phyloP scores from a whole-genome alignment of 2,797 vertebrate species.

The Hyperoplus lanceolatus region DNA sequence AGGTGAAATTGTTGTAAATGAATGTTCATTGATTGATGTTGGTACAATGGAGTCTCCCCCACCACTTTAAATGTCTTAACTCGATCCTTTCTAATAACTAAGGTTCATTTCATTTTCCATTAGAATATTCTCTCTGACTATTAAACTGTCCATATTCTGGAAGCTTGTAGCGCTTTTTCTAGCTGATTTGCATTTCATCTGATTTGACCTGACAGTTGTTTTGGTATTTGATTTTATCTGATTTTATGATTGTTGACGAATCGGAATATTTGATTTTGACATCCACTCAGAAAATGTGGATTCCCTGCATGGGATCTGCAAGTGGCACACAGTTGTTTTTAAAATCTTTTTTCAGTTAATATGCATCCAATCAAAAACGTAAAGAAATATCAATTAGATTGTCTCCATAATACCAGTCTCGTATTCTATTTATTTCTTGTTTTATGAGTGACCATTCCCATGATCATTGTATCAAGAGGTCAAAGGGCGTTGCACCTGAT shows the following conservation, averaged over 20 bases:
- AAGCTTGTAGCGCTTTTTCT: neutral
- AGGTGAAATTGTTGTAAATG: neutral
- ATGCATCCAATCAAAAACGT: neutral
- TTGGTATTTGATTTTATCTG: too few relatives aligned
- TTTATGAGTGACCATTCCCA: neutral
- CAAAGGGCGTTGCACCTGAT: slow-evolving; percentile 14
- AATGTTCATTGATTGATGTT: slow-evolving; percentile 11
- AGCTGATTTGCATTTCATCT: slow-evolving; percentile 15
- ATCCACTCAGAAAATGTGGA: neutral
- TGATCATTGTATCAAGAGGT: neutral
- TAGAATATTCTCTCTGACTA: slow-evolving; percentile 29
- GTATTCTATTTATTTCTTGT: neutral
- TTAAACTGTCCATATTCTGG: neutral
- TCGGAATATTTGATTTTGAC: too few relatives aligned
- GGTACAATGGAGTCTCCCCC: neutral
- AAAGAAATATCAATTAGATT: neutral
- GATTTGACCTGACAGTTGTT: neutral
- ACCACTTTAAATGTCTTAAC: neutral
- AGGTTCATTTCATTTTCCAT: slow-evolving; percentile 19
- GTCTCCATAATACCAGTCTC: neutral
- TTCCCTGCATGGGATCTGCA: slow-evolving; percentile 3
- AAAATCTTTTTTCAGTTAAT: slow-evolving; percentile 7
- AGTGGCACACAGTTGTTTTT: neutral
- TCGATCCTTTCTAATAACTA: slow-evolving; percentile 13
- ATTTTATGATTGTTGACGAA: too few relatives aligned